Evolutionary conservation across 2,797 vertebrate species (phyloP).

Genomic region (Meda fulgida): DNA sequence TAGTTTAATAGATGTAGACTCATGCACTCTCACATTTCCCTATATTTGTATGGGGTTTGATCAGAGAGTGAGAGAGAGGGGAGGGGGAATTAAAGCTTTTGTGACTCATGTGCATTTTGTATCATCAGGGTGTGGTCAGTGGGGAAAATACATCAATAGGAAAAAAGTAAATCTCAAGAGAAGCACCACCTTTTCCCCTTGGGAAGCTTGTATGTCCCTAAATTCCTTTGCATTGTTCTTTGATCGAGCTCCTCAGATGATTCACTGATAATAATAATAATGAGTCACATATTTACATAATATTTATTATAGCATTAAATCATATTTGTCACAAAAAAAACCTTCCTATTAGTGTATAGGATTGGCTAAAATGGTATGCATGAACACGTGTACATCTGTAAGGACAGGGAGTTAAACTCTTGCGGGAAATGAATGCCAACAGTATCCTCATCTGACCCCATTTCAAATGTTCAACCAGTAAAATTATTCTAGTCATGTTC

Average conservation of each 20-base stretch:
- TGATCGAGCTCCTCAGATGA: constrained; percentile 21
- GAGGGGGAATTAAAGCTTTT: constrained; percentile 47
- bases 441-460: not conserved
- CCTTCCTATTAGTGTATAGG: not conserved
- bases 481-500: not conserved
- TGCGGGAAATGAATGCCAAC: not conserved
- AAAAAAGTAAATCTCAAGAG: constrained; percentile 10
- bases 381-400: not conserved
- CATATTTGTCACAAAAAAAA: not conserved
- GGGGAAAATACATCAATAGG: constrained; percentile 46
- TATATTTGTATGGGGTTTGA: not conserved
- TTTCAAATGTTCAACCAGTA: not conserved
- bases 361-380: constrained; percentile 5
- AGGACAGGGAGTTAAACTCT: not conserved
- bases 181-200: constrained; percentile 38
- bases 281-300: constrained; percentile 7
- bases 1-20: constrained; percentile 28
- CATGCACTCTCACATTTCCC: constrained; percentile 1
- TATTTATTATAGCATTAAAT: constrained; percentile 18
- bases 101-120: constrained; percentile 76
- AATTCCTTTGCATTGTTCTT: constrained; percentile 28
- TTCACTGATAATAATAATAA: constrained; percentile 12
- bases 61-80: not conserved
- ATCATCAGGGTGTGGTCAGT: constrained; percentile 72
- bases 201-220: constrained; percentile 44